A percentile compares a stretch with the other conserved stretches of the same genome.
phyloP scores from a whole-genome alignment of 2,888 invertebrate genomes.

The Ptilodon capucinus region DNA sequence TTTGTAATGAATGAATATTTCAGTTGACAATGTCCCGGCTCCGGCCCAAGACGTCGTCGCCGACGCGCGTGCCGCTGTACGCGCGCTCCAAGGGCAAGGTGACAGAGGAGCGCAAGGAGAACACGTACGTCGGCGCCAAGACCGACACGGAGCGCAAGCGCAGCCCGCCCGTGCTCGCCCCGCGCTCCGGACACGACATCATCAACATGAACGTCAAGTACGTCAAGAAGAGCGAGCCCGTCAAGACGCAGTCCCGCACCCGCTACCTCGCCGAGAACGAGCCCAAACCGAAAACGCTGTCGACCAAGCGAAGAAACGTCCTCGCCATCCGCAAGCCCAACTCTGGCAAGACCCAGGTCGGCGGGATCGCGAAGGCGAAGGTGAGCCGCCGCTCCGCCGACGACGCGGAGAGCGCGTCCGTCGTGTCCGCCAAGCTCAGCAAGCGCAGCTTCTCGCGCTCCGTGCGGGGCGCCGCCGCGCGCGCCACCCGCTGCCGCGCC shows the following conservation, averaged over 20 bases:
- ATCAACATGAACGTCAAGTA: constrained; percentile 54
- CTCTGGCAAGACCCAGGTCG: constrained; percentile 60
- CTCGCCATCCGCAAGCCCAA: constrained; percentile 71
- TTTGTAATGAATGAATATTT: constrained; percentile 19
- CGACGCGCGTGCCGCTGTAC: constrained; percentile 62
- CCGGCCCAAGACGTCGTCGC: constrained; percentile 66
- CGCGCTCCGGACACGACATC: constrained; percentile 61
- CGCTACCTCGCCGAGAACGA: constrained; percentile 62
- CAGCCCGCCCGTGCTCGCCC: constrained; percentile 47
- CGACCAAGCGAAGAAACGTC: constrained; percentile 66
- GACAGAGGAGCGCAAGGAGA: constrained; percentile 74
- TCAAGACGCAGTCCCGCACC: constrained; percentile 55
- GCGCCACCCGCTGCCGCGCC: constrained; percentile 44
- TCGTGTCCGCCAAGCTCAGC: constrained; percentile 50
- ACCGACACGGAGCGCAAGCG: constrained; percentile 55
- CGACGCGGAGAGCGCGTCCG: constrained; percentile 53
- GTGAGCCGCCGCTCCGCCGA: constrained; percentile 57
- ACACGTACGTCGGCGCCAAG: constrained; percentile 68
- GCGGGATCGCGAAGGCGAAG: constrained; percentile 55
- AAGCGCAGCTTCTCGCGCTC: constrained; percentile 61
- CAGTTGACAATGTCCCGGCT: constrained; percentile 72
- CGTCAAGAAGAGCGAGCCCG: constrained; percentile 62
- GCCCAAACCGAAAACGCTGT: constrained; percentile 64
- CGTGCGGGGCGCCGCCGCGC: constrained; percentile 32
- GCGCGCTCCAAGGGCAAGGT: constrained; percentile 66